A percentile compares a stretch with the other conserved stretches of the same genome.
These are phyloP conservation scores for Pontoporia blainvillei DNA, from an alignment of 2,113 vertebrate species.

Conservation along the genomic window DNA sequence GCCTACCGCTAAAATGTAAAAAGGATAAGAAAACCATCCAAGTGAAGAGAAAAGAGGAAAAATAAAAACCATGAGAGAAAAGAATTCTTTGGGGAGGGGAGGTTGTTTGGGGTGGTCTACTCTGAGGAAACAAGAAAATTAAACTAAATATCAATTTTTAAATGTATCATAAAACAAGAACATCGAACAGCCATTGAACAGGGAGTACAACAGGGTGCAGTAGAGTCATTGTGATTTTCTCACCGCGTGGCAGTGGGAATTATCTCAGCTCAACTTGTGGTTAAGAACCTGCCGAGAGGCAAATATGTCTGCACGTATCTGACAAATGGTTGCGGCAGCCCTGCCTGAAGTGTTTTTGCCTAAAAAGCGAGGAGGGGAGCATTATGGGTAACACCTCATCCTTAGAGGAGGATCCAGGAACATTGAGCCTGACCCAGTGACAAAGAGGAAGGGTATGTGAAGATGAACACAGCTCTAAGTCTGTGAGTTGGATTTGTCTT, in stretches of 20 bases:
- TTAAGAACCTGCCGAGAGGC: background rate
- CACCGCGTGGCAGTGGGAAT: background rate
- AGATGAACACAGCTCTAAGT: background rate
- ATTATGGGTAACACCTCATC: background rate
- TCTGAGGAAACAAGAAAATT: slow-evolving; percentile 1
- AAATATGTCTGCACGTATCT: background rate
- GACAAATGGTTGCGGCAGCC: background rate
- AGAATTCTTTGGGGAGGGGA: background rate
- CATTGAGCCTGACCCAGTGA: background rate
- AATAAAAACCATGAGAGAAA: background rate
- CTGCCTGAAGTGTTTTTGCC: background rate
- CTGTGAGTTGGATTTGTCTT: background rate
- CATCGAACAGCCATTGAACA: background rate
- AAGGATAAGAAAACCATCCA: background rate
- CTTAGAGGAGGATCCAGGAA: background rate
- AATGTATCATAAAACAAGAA: background rate
- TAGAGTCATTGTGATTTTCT: background rate
- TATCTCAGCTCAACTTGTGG: background rate
- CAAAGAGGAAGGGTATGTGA: background rate
- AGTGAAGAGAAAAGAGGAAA: background rate
- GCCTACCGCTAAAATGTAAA: background rate
- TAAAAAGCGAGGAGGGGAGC: background rate
- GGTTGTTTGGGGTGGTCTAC: background rate
- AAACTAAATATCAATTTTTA: background rate
- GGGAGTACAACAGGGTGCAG: background rate